Evolutionary conservation across 2,888 invertebrate species (phyloP).

Genomic region (Metacarcinus magister): DNA sequence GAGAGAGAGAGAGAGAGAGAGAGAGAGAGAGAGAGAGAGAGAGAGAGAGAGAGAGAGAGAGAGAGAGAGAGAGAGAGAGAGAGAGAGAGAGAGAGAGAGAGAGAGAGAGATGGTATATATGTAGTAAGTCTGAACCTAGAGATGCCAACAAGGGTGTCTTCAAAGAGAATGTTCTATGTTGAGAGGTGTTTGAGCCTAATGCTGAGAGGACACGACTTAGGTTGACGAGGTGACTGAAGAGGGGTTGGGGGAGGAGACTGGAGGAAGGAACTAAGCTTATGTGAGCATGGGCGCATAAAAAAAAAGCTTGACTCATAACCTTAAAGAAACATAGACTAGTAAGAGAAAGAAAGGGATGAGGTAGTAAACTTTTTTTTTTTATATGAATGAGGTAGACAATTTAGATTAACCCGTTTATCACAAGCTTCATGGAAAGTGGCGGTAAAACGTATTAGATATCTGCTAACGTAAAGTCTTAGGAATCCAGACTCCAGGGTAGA

Average conservation of each 20-base stretch:
- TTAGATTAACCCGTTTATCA: too few relatives aligned
- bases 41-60: not conserved
- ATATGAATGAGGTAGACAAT: too few relatives aligned
- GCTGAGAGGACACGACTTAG: not conserved
- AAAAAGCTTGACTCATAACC: not conserved
- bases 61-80: slow-evolving; percentile 32
- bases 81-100: not conserved
- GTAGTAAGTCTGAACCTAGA: not conserved
- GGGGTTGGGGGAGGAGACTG: not conserved
- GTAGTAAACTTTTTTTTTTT: not conserved
- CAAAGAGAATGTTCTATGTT: not conserved
- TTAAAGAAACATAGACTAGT: not conserved
- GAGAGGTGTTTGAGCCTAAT: not conserved
- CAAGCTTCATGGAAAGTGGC: too few relatives aligned
- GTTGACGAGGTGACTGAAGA: not conserved
- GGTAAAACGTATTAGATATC: too few relatives aligned
- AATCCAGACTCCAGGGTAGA: not conserved
- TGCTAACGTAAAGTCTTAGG: not conserved
- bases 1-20: not conserved
- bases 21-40: not conserved
- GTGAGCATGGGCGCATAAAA: not conserved
- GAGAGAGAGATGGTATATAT: not conserved
- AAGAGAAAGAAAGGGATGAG: not conserved
- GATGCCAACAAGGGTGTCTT: not conserved
- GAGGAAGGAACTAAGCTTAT: not conserved